phyloP scores from a whole-genome alignment of 1,140 invertebrate genomes.

The Mizuhopecten yessoensis region DNA sequence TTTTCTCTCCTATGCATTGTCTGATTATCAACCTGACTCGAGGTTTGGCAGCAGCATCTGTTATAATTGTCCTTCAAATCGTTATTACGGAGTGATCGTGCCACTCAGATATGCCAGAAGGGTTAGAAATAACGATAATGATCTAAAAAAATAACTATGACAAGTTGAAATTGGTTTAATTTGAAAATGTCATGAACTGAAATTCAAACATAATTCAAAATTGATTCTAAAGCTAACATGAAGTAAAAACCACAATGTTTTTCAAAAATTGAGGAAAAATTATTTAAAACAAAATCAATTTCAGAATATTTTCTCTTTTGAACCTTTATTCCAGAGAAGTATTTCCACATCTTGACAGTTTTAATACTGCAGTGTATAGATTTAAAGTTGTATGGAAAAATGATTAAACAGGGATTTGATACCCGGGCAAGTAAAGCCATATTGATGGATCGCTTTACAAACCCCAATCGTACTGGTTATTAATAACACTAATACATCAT shows the following conservation, averaged over 20 bases:
- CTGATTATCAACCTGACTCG: background rate
- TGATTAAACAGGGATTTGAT: background rate
- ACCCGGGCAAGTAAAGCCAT: background rate
- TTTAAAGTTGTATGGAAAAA: background rate
- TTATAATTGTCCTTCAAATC: background rate
- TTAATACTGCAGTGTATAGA: background rate
- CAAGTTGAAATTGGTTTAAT: background rate
- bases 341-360: background rate
- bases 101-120: background rate
- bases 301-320: background rate
- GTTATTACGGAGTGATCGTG: background rate
- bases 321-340: background rate
- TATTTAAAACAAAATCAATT: background rate
- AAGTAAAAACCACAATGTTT: background rate
- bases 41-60: background rate
- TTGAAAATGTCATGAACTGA: background rate
- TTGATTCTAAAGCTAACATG: background rate
- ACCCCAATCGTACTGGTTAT: background rate
- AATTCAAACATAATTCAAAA: background rate
- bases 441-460: slow-evolving; percentile 26
- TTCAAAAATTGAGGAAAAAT: background rate
- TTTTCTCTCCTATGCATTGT: too few relatives aligned
- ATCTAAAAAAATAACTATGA: background rate
- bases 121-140: background rate
- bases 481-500: slow-evolving; percentile 27